A percentile compares a stretch with the other conserved stretches of the same genome.
Evolutionary conservation across 2,888 invertebrate genomes (phyloP).

Genomic region (Tachina grossa): DNA sequence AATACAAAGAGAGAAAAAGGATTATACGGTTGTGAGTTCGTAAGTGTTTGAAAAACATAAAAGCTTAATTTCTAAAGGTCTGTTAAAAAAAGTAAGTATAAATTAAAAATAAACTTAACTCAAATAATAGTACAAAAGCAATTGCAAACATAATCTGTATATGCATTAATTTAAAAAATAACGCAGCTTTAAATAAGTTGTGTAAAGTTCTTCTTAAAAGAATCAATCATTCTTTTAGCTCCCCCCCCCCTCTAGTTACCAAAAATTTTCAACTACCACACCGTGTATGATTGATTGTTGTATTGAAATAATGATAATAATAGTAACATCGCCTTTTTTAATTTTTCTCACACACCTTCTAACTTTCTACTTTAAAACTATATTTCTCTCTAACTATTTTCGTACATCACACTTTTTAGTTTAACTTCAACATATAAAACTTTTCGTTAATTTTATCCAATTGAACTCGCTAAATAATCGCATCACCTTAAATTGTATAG

Average conservation of each 20-base stretch:
- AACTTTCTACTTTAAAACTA: conserved; percentile 4
- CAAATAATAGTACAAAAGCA: background rate
- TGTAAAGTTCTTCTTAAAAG: conserved; percentile 18
- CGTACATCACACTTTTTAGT: conserved; percentile 48
- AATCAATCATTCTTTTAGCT: conserved; percentile 3
- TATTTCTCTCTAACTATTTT: conserved; percentile 30
- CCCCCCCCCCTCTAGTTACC: conserved; percentile 21
- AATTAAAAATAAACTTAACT: conserved; percentile 3
- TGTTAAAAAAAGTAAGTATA: conserved; percentile 51
- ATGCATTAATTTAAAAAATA: conserved; percentile 12
- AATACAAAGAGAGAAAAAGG: conserved; percentile 15
- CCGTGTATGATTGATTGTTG: conserved; percentile 53
- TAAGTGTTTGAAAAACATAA: conserved; percentile 34
- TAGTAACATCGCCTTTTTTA: conserved; percentile 12
- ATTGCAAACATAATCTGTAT: conserved; percentile 3
- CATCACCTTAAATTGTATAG: conserved; percentile 48
- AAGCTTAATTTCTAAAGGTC: conserved; percentile 9
- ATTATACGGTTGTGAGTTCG: conserved; percentile 26
- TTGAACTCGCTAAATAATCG: conserved; percentile 79
- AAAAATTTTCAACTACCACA: conserved; percentile 25
- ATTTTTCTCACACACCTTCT: conserved; percentile 43
- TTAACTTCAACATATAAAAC: conserved; percentile 24
- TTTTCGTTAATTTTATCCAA: conserved; percentile 77
- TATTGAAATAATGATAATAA: conserved; percentile 20
- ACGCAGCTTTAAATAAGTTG: conserved; percentile 18